Evolutionary conservation across 2,113 vertebrate species (phyloP), one percentile per base, ranked within the genome.

Genomic region (Passer montanus): DNA sequence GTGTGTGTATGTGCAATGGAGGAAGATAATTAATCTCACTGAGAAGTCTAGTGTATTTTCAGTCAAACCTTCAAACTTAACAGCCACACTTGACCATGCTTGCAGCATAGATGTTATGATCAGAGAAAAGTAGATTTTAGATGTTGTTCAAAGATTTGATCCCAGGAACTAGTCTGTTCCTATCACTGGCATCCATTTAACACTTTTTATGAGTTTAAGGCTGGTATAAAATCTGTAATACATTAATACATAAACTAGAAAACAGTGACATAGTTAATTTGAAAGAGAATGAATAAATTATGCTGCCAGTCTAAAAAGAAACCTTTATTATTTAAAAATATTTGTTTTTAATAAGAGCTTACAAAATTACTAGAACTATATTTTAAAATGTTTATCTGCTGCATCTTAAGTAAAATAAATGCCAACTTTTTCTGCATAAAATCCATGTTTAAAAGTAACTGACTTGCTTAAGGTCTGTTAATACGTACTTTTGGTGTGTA

Each of bases 1-100:
- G 9, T 58, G 1, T 10, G 2, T 58, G 4, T 28, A 1, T 10
- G 21, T n/a, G 12, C 24, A 52, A 2, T 47, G 37, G 15, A 82
- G 30, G 30, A 50, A 69, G 41, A 35, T 4, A 9, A 19, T 43
- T 93, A 31, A 50, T 44, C n/a, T 88, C 30, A 22, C 37, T 41
- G 52, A 67, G 15, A 15, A 35, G 9, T 27, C 27, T 30, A 15
- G 2, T 52, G 2, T 58, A 7, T 76, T 82, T 72, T 72, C 43
- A 58, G 33, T 67, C 24, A 49, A 16, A 21, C 33, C 27, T 83
- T 88, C 30, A 64, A 3, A 6, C 9, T 33, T 63, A 63, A 23
- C 31, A 64, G 27, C 50, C 19, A n/a, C 7, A 23, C 31, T 27
- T 74, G 37, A 31, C 41, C 1, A 2, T 49, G 30, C 37, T 80